phyloP scores from a whole-genome alignment of 2,888 invertebrate genomes.

The Axea sp. region DNA sequence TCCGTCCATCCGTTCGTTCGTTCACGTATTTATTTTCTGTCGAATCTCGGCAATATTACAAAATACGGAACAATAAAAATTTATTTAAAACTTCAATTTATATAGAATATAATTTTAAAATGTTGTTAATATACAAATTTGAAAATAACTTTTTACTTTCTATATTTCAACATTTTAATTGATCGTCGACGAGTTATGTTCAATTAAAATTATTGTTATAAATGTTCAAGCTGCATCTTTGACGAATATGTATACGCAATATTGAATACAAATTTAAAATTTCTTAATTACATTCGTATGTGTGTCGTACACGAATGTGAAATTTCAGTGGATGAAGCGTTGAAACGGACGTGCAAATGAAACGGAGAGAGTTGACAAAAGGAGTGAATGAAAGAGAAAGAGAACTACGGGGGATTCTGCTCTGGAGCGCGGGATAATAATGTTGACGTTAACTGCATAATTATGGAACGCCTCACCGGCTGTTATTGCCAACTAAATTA shows the following conservation, averaged over 20 bases:
- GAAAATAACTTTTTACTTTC: too few species aligned
- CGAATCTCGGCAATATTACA: too few species aligned
- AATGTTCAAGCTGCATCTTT: slow-evolving; percentile 24
- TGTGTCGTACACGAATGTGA: slow-evolving; percentile 29
- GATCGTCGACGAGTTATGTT: too few species aligned
- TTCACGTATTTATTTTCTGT: too few species aligned
- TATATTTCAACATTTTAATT: too few species aligned
- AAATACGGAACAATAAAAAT: too few species aligned
- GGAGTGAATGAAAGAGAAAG: slow-evolving; percentile 30
- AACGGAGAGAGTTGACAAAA: slow-evolving; percentile 16
- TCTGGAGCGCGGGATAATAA: slow-evolving; percentile 71
- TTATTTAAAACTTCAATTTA: too few species aligned
- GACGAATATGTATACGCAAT: slow-evolving; percentile 35
- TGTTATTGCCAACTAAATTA: slow-evolving; percentile 75
- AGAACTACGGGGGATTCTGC: slow-evolving; percentile 40
- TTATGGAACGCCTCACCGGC: slow-evolving; percentile 74
- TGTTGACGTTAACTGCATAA: slow-evolving; percentile 77
- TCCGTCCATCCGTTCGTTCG: too few species aligned
- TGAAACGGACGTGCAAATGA: slow-evolving; percentile 44
- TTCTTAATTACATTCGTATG: slow-evolving; percentile 29
- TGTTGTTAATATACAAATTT: too few species aligned
- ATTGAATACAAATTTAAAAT: slow-evolving; percentile 53
- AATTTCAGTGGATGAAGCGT: slow-evolving; percentile 46
- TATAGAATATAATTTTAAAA: too few species aligned
- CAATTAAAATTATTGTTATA: too few species aligned